phyloP scores from a whole-genome alignment of 1,140 invertebrate genomes.

The Lycorma delicatula region DNA sequence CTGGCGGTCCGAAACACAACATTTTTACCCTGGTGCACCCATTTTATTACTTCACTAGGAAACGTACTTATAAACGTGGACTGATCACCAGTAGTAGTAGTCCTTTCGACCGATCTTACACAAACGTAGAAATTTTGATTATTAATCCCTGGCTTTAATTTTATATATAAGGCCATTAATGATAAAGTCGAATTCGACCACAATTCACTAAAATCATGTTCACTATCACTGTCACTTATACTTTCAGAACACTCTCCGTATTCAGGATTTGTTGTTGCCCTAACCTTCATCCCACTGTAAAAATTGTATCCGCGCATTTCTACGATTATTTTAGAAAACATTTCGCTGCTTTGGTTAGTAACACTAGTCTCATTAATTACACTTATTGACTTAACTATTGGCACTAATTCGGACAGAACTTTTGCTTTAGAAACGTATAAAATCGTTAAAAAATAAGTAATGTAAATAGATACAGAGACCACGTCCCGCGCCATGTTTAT shows the following conservation, averaged over 20 bases:
- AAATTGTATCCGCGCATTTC: conserved; percentile 12
- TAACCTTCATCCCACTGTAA: conserved; percentile 10
- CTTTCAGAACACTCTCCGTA: neutral
- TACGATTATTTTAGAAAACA: conserved; percentile 11
- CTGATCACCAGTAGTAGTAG: conserved; percentile 1
- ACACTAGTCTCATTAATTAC: conserved; percentile 14
- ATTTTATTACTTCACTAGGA: conserved; percentile 14
- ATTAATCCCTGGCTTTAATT: neutral
- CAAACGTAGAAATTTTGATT: conserved; percentile 4
- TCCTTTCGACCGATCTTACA: conserved; percentile 8
- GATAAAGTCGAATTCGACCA: conserved; percentile 10
- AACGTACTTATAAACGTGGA: conserved; percentile 10
- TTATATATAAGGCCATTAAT: conserved; percentile 2
- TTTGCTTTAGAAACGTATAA: conserved; percentile 9
- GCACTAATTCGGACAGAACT: neutral
- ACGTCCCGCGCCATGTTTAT: conserved; percentile 4
- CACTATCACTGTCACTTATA: neutral
- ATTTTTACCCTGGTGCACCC: conserved; percentile 19
- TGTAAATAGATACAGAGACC: neutral
- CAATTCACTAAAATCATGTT: conserved; percentile 12
- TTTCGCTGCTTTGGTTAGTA: neutral
- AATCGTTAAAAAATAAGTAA: conserved; percentile 10
- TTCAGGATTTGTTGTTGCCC: conserved; percentile 8
- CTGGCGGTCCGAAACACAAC: conserved; percentile 10
- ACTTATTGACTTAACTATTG: conserved; percentile 6